Percentiles rank a stretch among this genome's conserved stretches.
These are phyloP conservation scores for Eptesicus fuscus DNA, from an alignment of 2,113 vertebrate species.

Conservation along the genomic window DNA sequence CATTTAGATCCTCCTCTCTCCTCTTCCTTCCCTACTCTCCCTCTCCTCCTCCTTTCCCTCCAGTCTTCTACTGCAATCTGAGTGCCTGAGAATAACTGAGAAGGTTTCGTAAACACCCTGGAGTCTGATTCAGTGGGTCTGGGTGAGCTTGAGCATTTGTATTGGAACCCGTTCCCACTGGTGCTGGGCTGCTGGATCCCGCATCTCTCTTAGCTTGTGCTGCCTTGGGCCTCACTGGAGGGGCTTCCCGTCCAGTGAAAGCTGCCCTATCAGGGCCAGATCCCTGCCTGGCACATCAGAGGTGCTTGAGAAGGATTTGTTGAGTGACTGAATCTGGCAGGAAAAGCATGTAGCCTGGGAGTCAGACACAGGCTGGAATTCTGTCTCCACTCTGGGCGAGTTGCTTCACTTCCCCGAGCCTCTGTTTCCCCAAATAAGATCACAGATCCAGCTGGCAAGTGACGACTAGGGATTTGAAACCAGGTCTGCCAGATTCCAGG, in stretches of 20 bases:
- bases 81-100: not conserved
- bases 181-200: too few relatives aligned
- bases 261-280: not conserved
- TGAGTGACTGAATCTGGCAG: accelerated
- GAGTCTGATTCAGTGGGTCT: not conserved
- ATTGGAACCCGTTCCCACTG: too few relatives aligned
- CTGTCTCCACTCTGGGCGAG: not conserved
- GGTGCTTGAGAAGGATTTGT: not conserved
- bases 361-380: not conserved
- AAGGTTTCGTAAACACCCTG: not conserved
- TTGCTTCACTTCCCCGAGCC: not conserved
- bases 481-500: not conserved
- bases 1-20: not conserved
- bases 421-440: not conserved
- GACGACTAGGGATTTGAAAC: not conserved
- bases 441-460: not conserved
- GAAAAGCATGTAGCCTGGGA: not conserved
- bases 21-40: too few relatives aligned
- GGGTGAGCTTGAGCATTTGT: too few relatives aligned
- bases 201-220: too few relatives aligned
- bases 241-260: too few relatives aligned
- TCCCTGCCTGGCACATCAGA: not conserved
- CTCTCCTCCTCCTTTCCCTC: not conserved
- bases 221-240: too few relatives aligned
- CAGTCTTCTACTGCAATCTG: not conserved